Percentiles rank a stretch among this genome's conserved stretches.
phyloP scores from a whole-genome alignment of 2,888 invertebrate genomes.

The Eristalis intricaria region DNA sequence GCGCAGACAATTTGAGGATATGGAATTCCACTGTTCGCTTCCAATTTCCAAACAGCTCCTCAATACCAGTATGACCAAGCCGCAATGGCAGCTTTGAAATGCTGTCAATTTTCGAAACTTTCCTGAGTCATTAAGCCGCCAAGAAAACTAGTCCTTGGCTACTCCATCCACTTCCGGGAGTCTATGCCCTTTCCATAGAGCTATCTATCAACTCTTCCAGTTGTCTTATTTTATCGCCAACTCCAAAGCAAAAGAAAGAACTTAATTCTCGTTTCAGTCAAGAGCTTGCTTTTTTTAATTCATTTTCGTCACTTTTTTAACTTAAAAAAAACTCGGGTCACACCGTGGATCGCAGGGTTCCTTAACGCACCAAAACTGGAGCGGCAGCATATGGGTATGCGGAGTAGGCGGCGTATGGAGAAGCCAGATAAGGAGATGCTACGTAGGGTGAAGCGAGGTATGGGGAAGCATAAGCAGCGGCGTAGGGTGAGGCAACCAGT shows the following conservation, averaged over 20 bases:
- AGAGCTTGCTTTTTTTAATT: neutral
- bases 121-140: too few relatives aligned
- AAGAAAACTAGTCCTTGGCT: too few relatives aligned
- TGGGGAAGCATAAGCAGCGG: conserved; percentile 39
- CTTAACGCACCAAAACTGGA: conserved; percentile 61
- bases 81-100: too few relatives aligned
- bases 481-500: conserved; percentile 53
- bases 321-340: conserved; percentile 14
- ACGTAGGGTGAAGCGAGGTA: conserved; percentile 56
- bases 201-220: neutral
- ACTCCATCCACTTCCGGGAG: too few relatives aligned
- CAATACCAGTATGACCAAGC: too few relatives aligned
- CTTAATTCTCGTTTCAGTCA: neutral
- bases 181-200: neutral
- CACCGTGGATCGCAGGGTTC: neutral
- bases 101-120: too few relatives aligned
- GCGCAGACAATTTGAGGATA: too few relatives aligned
- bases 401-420: conserved; percentile 64
- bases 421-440: conserved; percentile 52
- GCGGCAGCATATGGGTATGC: conserved; percentile 62
- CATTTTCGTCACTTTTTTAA: conserved; percentile 14
- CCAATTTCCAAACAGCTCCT: too few relatives aligned
- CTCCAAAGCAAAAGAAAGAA: neutral
- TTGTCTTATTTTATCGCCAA: too few relatives aligned
- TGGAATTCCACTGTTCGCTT: too few relatives aligned